phyloP scores from a whole-genome alignment of 2,113 vertebrate genomes.

The Physeter macrocephalus region DNA sequence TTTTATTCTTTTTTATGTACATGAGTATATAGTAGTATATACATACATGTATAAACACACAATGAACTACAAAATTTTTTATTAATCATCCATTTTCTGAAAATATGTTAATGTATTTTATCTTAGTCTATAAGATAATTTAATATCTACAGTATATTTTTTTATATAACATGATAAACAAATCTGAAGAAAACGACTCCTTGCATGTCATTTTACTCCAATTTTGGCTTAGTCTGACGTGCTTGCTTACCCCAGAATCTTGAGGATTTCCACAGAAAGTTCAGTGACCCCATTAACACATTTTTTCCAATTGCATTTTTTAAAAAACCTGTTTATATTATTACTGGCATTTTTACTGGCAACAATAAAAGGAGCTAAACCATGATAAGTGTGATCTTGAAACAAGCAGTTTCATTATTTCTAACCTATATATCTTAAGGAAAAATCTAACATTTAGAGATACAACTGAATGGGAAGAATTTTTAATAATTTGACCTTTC shows the following conservation, averaged over 20 bases:
- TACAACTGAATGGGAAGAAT: neutral
- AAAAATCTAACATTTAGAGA: neutral
- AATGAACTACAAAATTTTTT: neutral
- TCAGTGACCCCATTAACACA: neutral
- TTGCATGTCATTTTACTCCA: neutral
- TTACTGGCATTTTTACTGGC: neutral
- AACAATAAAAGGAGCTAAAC: neutral
- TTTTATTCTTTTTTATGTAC: neutral
- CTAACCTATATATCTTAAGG: neutral
- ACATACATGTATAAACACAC: neutral
- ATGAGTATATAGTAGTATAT: neutral
- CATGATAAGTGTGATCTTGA: neutral
- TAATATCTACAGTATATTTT: neutral
- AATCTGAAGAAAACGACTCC: neutral
- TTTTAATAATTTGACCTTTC: neutral
- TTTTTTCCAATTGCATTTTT: neutral
- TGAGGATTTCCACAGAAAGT: neutral
- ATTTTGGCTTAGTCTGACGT: neutral
- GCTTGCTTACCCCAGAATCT: neutral
- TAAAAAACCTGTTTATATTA: neutral
- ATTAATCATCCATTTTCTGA: neutral
- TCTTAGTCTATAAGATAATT: neutral
- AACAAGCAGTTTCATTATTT: neutral
- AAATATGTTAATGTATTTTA: neutral
- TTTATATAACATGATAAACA: neutral